Conservation (phyloP, 2,888 invertebrate genomes). For the Hylaea fasciaria region DNA sequence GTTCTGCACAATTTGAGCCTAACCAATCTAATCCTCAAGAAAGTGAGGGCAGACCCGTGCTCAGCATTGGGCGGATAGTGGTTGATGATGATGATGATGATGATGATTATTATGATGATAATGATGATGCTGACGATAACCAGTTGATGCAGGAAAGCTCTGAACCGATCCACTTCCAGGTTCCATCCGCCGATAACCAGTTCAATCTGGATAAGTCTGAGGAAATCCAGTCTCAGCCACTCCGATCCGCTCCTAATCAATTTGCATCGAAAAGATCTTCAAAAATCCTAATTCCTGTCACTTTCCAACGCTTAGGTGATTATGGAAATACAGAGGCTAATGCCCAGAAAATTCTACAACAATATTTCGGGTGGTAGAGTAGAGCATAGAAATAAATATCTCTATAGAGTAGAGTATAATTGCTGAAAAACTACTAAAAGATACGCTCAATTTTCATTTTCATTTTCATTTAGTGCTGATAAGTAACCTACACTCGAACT, state of each 20-base stretch:
- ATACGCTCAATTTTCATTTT: conserved; percentile 37
- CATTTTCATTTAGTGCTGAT: neutral
- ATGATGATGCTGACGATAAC: too few species aligned
- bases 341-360: conserved; percentile 26
- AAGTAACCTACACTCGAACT: neutral
- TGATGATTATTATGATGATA: too few species aligned
- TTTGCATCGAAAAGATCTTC: conserved; percentile 21
- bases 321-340: conserved; percentile 44
- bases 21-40: conserved; percentile 8
- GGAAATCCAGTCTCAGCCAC: conserved; percentile 17
- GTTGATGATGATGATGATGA: too few species aligned
- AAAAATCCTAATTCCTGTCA: conserved; percentile 49
- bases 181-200: conserved; percentile 7
- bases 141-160: conserved; percentile 14
- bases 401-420: conserved; percentile 37
- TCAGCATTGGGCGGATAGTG: too few species aligned
- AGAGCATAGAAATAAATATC: too few species aligned
- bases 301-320: conserved; percentile 52
- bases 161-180: conserved; percentile 5
- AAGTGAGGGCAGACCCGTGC: too few species aligned
- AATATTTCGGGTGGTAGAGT: conserved; percentile 50
- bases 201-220: conserved; percentile 13
- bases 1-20: conserved; percentile 25
- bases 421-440: conserved; percentile 21
- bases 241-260: conserved; percentile 17